These are phyloP conservation scores for Philypnodon macrostomus DNA, from an alignment of 2,797 vertebrate species.

Conservation along the genomic window DNA sequence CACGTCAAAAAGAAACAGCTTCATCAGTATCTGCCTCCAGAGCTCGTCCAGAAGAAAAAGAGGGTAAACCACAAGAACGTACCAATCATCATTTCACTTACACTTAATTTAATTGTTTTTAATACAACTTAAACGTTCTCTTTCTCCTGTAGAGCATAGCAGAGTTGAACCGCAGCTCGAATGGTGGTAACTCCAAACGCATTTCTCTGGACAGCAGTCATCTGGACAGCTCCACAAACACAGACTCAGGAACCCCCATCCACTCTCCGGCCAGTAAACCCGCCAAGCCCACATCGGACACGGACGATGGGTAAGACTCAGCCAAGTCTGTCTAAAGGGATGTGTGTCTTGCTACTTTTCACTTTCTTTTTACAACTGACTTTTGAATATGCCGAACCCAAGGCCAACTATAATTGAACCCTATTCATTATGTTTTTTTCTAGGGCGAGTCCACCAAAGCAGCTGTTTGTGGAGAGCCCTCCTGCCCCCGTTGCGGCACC, in stretches of 20 bases:
- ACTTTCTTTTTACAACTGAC: no score
- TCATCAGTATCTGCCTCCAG: slow-evolving; percentile 90
- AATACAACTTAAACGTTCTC: no score
- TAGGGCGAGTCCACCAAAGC: slow-evolving; percentile 60
- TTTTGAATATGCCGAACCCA: no score
- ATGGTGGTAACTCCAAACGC: slow-evolving; percentile 81
- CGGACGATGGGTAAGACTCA: slow-evolving; percentile 70
- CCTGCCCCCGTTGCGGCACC: background rate
- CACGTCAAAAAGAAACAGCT: slow-evolving; percentile 96
- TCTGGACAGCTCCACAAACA: slow-evolving; percentile 85
- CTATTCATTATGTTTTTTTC: background rate
- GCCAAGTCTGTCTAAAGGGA: no score
- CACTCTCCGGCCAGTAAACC: slow-evolving; percentile 77
- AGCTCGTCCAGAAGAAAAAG: slow-evolving; percentile 90
- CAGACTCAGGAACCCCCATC: slow-evolving; percentile 79
- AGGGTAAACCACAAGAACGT: no score
- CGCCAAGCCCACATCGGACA: slow-evolving; percentile 67
- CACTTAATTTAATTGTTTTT: background rate
- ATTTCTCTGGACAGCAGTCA: slow-evolving; percentile 83
- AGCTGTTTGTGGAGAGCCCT: slow-evolving; percentile 55
- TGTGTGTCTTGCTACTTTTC: no score
- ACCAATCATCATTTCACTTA: no score
- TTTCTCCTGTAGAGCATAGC: slow-evolving; percentile 78
- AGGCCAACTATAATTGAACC: no score
- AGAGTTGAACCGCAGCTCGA: slow-evolving; percentile 80